phyloP scores from a whole-genome alignment of 2,113 vertebrate genomes.

The Rhipidura dahli region DNA sequence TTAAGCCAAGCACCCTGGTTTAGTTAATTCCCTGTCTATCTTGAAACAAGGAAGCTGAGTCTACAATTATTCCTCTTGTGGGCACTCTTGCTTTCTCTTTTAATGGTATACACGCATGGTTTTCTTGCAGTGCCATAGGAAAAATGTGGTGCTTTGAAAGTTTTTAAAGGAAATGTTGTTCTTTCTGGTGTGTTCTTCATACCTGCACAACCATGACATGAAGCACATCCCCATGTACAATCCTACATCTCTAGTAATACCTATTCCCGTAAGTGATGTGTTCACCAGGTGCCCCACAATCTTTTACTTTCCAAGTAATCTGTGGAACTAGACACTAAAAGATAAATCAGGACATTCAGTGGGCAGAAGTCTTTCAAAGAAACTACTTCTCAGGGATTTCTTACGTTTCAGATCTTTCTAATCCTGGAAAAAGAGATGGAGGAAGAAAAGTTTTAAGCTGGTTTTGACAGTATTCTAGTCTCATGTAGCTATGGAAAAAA shows the following conservation, averaged over 20 bases:
- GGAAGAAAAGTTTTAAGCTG: neutral
- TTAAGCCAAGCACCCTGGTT: neutral
- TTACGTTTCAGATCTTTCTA: neutral
- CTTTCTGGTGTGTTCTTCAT: neutral
- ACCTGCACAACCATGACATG: neutral
- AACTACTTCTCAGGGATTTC: neutral
- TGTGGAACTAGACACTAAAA: neutral
- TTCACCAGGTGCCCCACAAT: neutral
- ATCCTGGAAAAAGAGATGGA: neutral
- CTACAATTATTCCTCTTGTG: neutral
- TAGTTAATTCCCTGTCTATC: neutral
- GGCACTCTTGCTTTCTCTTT: neutral
- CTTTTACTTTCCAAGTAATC: neutral
- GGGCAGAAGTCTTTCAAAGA: neutral
- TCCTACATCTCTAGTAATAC: rapidly evolving
- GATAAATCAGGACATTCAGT: neutral
- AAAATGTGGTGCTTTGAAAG: neutral
- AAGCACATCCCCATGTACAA: rapidly evolving
- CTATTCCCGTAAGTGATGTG: neutral
- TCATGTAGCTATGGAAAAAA: neutral
- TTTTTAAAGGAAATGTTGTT: neutral
- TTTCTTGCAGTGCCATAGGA: neutral
- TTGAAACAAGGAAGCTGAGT: neutral
- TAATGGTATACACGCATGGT: rapidly evolving
- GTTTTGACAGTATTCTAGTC: neutral